Conservation (phyloP, 2,797 vertebrate species). For the Cossypha polioptera region DNA sequence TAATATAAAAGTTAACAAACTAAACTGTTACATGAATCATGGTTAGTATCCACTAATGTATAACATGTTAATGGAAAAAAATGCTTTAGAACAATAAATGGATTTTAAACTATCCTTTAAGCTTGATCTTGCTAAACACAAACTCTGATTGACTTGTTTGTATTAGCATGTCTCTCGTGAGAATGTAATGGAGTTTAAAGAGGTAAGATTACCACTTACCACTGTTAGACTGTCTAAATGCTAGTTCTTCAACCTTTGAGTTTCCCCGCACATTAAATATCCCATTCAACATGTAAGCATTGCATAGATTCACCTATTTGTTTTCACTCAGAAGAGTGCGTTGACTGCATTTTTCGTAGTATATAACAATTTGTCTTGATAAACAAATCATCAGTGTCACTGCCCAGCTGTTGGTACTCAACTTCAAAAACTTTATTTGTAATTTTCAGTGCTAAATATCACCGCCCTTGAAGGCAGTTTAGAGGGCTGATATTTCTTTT, state of each 20-base stretch:
- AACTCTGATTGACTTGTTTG: constrained; percentile 94
- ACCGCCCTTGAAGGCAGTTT: constrained; percentile 88
- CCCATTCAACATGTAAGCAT: constrained; percentile 87
- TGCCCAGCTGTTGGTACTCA: constrained; percentile 88
- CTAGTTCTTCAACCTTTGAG: constrained; percentile 85
- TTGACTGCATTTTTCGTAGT: constrained; percentile 84
- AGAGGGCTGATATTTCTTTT: constrained; percentile 94
- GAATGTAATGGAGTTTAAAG: constrained; percentile 96
- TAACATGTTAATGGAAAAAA: constrained; percentile 88
- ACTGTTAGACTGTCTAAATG: constrained; percentile 88
- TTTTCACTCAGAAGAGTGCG: constrained; percentile 86
- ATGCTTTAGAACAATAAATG: constrained; percentile 93
- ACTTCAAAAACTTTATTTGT: constrained; percentile 90
- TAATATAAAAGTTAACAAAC: constrained; percentile 90
- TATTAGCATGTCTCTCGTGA: constrained; percentile 91
- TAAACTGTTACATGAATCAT: constrained; percentile 91
- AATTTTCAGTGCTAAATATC: constrained; percentile 92
- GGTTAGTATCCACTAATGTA: constrained; percentile 89
- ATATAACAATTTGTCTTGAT: constrained; percentile 84
- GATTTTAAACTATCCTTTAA: constrained; percentile 94
- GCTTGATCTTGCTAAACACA: constrained; percentile 96
- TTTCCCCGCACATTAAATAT: constrained; percentile 85
- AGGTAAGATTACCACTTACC: constrained; percentile 96
- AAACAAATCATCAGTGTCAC: constrained; percentile 88
- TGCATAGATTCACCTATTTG: constrained; percentile 86